Conservation (phyloP, 2,797 vertebrate species). For the Phoebastria nigripes region DNA sequence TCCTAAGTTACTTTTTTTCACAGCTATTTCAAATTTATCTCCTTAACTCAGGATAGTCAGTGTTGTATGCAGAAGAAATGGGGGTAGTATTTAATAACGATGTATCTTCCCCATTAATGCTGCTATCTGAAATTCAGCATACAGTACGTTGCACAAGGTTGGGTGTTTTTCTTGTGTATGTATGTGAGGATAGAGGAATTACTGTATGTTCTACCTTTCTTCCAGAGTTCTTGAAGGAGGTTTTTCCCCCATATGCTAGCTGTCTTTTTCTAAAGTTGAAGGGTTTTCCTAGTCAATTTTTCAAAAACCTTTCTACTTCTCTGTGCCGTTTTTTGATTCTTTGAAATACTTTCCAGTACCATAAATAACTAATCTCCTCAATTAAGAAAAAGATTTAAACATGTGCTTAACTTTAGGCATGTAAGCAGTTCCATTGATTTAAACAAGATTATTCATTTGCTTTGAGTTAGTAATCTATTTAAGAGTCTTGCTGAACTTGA, state of each 20-base stretch:
- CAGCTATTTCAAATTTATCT: neutral
- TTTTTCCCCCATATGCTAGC: neutral
- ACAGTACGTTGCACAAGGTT: neutral
- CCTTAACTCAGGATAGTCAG: neutral
- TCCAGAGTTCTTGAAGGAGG: neutral
- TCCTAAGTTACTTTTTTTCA: neutral
- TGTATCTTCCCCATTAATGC: neutral
- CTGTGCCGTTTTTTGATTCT: constrained; percentile 27
- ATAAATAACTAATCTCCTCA: constrained; percentile 45
- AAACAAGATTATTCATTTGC: neutral
- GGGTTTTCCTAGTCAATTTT: neutral
- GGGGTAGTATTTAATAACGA: neutral
- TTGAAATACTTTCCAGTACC: constrained; percentile 45
- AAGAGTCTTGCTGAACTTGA: neutral
- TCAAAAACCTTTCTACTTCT: neutral
- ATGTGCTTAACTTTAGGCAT: neutral
- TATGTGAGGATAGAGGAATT: neutral
- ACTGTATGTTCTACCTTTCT: neutral
- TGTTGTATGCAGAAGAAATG: neutral
- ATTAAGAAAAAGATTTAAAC: neutral
- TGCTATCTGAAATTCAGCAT: neutral
- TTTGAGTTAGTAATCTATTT: neutral
- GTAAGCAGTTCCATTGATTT: neutral
- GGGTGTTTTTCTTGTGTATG: neutral
- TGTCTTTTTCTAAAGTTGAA: neutral